A percentile compares a stretch with the other conserved stretches of the same genome.
These are phyloP conservation scores for Etheostoma perlongum DNA, from an alignment of 2,797 vertebrate species.

Conservation along the genomic window DNA sequence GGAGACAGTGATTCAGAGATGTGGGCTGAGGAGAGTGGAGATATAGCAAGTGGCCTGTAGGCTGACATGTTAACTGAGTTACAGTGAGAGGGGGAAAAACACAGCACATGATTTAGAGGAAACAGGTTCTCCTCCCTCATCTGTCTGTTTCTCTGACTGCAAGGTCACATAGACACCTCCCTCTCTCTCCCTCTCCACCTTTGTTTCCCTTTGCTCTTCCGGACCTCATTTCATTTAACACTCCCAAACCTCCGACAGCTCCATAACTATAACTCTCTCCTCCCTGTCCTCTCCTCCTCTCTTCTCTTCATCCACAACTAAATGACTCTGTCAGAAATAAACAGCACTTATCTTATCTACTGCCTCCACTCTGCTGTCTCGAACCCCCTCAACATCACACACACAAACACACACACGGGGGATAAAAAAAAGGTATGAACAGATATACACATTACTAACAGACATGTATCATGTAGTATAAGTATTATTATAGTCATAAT, in stretches of 20 bases:
- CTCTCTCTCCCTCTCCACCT: constrained; percentile 58
- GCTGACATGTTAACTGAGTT: constrained; percentile 67
- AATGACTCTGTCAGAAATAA: constrained; percentile 87
- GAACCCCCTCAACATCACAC: constrained; percentile 47
- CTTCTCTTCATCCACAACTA: constrained; percentile 80
- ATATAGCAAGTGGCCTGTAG: constrained; percentile 43
- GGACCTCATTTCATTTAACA: constrained; percentile 80
- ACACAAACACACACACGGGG: constrained; percentile 33
- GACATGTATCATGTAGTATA: constrained; percentile 13
- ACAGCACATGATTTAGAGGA: constrained; percentile 69
- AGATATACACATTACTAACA: neutral
- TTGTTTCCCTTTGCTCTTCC: constrained; percentile 70
- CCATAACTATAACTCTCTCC: constrained; percentile 84
- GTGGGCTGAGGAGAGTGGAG: constrained; percentile 30
- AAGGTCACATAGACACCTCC: constrained; percentile 69
- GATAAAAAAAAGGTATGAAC: constrained; percentile 8
- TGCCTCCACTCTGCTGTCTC: constrained; percentile 75
- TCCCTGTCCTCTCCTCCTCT: constrained; percentile 71
- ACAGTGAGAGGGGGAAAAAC: constrained; percentile 37
- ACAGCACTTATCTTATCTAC: constrained; percentile 84
- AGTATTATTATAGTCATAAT: constrained; percentile 5
- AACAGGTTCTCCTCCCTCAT: constrained; percentile 62
- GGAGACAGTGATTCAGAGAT: constrained; percentile 42
- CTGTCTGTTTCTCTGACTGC: constrained; percentile 67
- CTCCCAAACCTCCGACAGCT: constrained; percentile 79